phyloP scores from a whole-genome alignment of 2,888 invertebrate genomes.

The Stenurella melanura region DNA sequence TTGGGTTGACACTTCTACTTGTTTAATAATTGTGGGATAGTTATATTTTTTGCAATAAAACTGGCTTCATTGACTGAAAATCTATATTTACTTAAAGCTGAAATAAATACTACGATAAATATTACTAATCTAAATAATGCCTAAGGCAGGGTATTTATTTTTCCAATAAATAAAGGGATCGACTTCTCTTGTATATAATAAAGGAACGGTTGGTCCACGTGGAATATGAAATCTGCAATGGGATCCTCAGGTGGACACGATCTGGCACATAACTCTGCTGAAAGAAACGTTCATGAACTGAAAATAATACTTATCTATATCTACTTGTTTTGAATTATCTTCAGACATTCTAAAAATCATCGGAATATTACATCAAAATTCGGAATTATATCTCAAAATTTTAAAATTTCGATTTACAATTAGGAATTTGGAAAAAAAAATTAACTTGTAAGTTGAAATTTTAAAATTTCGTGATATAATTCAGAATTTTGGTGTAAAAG shows the following conservation, averaged over 20 bases:
- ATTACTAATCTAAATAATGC: neutral
- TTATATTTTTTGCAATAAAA: neutral
- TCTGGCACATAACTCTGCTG: constrained; percentile 29
- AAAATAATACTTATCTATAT: neutral
- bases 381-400: too few species aligned
- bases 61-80: neutral
- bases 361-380: too few species aligned
- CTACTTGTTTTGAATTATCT: constrained; percentile 10
- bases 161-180: constrained; percentile 24
- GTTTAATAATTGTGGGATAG: neutral
- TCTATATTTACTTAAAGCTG: neutral
- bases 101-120: neutral
- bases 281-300: constrained; percentile 14
- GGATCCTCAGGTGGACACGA: constrained; percentile 33
- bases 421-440: too few species aligned
- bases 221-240: constrained; percentile 10
- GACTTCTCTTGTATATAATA: constrained; percentile 22
- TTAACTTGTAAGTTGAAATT: too few species aligned
- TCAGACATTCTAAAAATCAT: neutral
- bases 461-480: too few species aligned
- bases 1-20: neutral
- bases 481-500: too few species aligned
- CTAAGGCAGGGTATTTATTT: neutral
- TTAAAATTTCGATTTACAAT: too few species aligned
- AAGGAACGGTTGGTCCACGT: constrained; percentile 29